phyloP scores from a whole-genome alignment of 2,797 vertebrate genomes.

The Pseudocheirus occidentalis region DNA sequence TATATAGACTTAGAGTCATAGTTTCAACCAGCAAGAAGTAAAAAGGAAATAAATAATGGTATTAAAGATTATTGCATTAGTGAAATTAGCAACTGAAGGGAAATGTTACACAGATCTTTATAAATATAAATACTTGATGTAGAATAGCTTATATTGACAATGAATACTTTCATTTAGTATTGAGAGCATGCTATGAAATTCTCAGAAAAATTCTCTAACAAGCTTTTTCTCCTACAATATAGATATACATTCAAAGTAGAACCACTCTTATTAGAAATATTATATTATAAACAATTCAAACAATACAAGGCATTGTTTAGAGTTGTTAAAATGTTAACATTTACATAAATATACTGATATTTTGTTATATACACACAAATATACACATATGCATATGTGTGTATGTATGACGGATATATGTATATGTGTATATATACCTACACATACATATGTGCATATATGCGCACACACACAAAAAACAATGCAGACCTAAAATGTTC shows the following conservation, averaged over 20 bases:
- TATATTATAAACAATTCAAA: slow-evolving; percentile 42
- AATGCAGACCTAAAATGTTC: neutral
- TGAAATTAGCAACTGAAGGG: slow-evolving; percentile 71
- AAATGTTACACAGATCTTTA: slow-evolving; percentile 65
- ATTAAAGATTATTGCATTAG: slow-evolving; percentile 66
- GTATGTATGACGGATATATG: no score
- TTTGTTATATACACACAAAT: neutral
- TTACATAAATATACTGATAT: neutral
- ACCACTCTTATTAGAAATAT: slow-evolving; percentile 7
- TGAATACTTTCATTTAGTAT: slow-evolving; percentile 34
- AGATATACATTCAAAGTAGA: slow-evolving; percentile 18
- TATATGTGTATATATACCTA: no score
- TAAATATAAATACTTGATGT: slow-evolving; percentile 56
- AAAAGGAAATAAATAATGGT: slow-evolving; percentile 73
- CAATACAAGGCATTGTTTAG: neutral
- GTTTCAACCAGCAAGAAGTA: slow-evolving; percentile 62
- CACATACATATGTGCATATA: no score
- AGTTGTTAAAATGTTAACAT: neutral
- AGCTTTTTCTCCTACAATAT: neutral
- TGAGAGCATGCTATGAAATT: slow-evolving; percentile 40
- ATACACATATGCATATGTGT: neutral
- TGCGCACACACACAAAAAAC: neutral
- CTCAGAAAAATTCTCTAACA: neutral
- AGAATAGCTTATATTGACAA: slow-evolving; percentile 34
- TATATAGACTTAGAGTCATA: slow-evolving; percentile 63